A percentile compares a stretch with the other conserved stretches of the same genome.
Evolutionary conservation across 2,113 vertebrate species (phyloP).

Genomic region (Glaucidium brasilianum): DNA sequence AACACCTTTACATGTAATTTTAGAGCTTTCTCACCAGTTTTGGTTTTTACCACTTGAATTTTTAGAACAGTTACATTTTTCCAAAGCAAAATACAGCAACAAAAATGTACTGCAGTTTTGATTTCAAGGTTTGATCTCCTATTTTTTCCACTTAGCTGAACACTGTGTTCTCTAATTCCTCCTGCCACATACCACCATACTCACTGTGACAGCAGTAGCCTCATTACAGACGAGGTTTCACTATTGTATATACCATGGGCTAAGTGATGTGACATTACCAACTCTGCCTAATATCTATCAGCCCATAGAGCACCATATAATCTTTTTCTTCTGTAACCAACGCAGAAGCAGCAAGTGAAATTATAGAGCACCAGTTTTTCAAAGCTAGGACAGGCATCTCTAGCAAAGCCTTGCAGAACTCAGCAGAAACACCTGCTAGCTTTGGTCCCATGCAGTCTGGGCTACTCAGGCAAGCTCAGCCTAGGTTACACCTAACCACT

Average conservation of each 20-base stretch:
- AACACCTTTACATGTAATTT: not conserved
- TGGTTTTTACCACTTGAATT: not conserved
- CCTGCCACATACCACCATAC: not conserved
- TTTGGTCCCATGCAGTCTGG: not conserved
- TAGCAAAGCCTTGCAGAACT: not conserved
- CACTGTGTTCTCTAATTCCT: not conserved
- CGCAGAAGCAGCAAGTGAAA: not conserved
- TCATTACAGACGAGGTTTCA: not conserved
- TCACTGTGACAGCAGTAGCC: not conserved
- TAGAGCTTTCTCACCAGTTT: not conserved
- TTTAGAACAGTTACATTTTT: not conserved
- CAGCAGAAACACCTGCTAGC: not conserved
- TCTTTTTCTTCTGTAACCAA: not conserved
- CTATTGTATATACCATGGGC: not conserved
- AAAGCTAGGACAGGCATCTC: not conserved
- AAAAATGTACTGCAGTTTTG: not conserved
- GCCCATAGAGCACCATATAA: not conserved
- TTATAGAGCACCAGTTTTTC: not conserved
- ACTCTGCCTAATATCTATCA: not conserved
- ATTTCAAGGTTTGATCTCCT: not conserved
- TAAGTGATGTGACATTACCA: not conserved
- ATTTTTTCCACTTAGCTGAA: not conserved
- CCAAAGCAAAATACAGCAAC: not conserved
- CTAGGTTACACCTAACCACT: not conserved
- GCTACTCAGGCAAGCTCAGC: not conserved